These are phyloP conservation scores for Macaria notata DNA, from an alignment of 2,888 invertebrate genomes.

Conservation along the genomic window DNA sequence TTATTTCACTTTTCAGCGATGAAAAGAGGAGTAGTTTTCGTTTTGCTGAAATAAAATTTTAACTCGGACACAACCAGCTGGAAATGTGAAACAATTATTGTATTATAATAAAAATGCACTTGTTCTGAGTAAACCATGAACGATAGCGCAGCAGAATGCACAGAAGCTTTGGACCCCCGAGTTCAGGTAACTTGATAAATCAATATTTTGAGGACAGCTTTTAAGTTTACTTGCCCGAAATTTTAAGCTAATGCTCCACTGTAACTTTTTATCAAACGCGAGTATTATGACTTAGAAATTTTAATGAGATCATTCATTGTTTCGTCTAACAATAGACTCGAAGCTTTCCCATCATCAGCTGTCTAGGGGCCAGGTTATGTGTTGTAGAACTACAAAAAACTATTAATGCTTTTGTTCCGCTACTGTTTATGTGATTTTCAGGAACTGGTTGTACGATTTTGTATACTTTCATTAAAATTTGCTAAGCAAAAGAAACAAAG, in stretches of 20 bases:
- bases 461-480: no score
- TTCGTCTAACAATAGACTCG: slow-evolving; percentile 23
- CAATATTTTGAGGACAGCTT: slow-evolving; percentile 53
- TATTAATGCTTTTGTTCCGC: no score
- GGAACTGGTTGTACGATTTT: no score
- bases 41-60: slow-evolving; percentile 3
- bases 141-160: slow-evolving; percentile 82
- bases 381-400: slow-evolving; percentile 11
- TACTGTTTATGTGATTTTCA: no score
- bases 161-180: slow-evolving; percentile 90
- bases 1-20: slow-evolving; percentile 4
- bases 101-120: slow-evolving; percentile 54
- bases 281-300: no score
- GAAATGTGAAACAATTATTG: slow-evolving; percentile 36
- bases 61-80: slow-evolving; percentile 31
- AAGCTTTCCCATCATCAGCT: slow-evolving; percentile 26
- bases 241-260: not conserved
- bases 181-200: slow-evolving; percentile 85
- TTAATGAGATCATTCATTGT: slow-evolving; percentile 19
- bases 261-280: no score
- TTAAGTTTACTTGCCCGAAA: slow-evolving; percentile 6
- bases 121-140: slow-evolving; percentile 77
- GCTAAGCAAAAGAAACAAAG: no score
- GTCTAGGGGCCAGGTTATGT: not conserved
- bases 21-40: slow-evolving; percentile 10